Conservation (phyloP, 2,888 invertebrate species). For the Acrocera orbiculus region DNA sequence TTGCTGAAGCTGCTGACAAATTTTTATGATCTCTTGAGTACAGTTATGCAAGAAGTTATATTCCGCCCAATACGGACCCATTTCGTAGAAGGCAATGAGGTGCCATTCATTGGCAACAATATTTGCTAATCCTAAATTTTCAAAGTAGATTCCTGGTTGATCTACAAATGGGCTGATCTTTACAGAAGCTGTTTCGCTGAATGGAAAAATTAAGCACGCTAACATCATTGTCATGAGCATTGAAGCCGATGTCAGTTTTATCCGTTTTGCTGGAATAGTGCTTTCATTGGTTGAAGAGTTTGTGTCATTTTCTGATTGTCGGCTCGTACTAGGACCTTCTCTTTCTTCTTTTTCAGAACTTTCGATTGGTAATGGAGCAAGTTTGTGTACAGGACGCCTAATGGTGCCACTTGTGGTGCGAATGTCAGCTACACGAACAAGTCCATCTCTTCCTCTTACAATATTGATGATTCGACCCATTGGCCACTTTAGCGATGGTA, state of each 20-base stretch:
- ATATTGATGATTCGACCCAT: conserved; percentile 13
- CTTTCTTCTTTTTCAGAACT: not conserved
- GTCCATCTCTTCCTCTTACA: conserved; percentile 14
- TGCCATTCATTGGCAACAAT: not conserved
- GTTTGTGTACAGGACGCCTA: not conserved
- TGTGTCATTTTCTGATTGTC: no score
- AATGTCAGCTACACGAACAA: conserved; percentile 9
- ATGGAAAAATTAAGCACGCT: not conserved
- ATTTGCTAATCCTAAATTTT: not conserved
- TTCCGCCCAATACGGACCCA: not conserved
- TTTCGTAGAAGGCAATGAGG: not conserved
- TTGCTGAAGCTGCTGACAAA: not conserved
- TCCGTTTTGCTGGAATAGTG: not conserved
- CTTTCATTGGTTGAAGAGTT: not conserved
- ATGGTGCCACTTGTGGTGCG: not conserved
- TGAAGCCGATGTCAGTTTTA: not conserved
- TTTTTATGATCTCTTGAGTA: not conserved
- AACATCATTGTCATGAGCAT: not conserved
- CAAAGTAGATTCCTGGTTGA: not conserved
- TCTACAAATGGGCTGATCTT: not conserved
- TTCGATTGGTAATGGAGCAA: not conserved
- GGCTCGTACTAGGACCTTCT: no score
- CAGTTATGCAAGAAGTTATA: not conserved
- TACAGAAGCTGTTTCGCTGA: not conserved
- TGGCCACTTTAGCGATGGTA: conserved; percentile 14